phyloP scores from a whole-genome alignment of 2,888 invertebrate genomes.

The Tetramorium bicarinatum region DNA sequence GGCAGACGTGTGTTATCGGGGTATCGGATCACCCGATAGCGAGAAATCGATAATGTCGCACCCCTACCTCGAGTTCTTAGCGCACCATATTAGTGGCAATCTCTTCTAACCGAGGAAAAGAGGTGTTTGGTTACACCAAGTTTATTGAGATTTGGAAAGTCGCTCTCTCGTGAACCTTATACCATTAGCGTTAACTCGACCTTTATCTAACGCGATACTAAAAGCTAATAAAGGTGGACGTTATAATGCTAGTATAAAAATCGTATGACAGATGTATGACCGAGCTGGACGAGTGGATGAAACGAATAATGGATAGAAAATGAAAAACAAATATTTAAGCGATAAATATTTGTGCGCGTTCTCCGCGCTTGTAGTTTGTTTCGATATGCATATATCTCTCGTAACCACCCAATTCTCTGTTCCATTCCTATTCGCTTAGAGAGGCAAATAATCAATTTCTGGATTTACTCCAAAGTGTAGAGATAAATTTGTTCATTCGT shows the following conservation, averaged over 20 bases:
- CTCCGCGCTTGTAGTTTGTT: neutral
- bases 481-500: neutral
- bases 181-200: neutral
- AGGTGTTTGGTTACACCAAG: slow-evolving; percentile 46
- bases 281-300: neutral
- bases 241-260: neutral
- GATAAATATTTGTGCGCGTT: slow-evolving; percentile 1
- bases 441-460: neutral
- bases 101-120: slow-evolving; percentile 42
- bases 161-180: neutral
- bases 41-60: slow-evolving; percentile 70
- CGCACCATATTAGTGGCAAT: slow-evolving; percentile 60
- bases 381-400: neutral
- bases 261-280: neutral
- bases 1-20: slow-evolving; percentile 63
- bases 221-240: neutral
- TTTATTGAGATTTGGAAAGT: slow-evolving; percentile 63
- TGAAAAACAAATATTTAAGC: slow-evolving; percentile 31
- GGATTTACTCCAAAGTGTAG: neutral
- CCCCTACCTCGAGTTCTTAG: slow-evolving; percentile 39
- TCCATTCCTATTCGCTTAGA: neutral
- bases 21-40: slow-evolving; percentile 70
- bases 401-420: neutral
- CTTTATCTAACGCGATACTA: neutral
- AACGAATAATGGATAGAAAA: slow-evolving; percentile 1